Base-by-base conservation (phyloP, 1,140 invertebrate genomes). In the Calliopsis andreniformis region DNA sequence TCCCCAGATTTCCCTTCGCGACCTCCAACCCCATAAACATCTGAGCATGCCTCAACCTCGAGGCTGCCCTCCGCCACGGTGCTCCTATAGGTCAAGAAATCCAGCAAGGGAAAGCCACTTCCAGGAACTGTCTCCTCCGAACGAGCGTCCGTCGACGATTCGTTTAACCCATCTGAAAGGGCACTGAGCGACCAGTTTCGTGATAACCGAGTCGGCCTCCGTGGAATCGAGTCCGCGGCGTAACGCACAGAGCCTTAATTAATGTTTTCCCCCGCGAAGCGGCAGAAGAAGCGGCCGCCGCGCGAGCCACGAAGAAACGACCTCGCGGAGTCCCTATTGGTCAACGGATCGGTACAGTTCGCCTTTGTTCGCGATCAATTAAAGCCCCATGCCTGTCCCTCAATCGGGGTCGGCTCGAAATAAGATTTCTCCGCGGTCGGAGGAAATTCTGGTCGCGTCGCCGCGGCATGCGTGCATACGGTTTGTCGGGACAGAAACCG, bases 361-460 rank as follows among this genome's bases (percentile, higher is more conserved):
- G 78, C 77, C 35, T 76, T 83, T 75, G 56, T 84, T 28, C 55
- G 53, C 56, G 49, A 80, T 84, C 70, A 80, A 85, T 85, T 82
- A 85, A 85, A 79, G 73, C 43, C 64, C 51, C 45, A n/a, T n/a
- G n/a, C 12, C 43, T 47, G 35, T 47, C 6, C 61, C 7, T 0
- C 18, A 30, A 25, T 23, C 51, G 16, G 64, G 53, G 62, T 58
- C 39, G 53, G 71, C 39, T 42, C 72, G 58, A 78, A 75, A 78
- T 77, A 63, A 82, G 79, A 82, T 67, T 76, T 59, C 76, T 75
- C 76, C 45, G 47, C 53, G 23, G 28, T 58, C 25, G 73, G 58
- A 68, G 82, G 61, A 67, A 83, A 86, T 87, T 87, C 86, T 78
- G 78, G 45, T 83, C 78, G 80, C 70, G 71, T 70, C 35, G 45